These are phyloP conservation scores for Sycophila texana DNA, from an alignment of 2,888 invertebrate species.

Conservation along the genomic window DNA sequence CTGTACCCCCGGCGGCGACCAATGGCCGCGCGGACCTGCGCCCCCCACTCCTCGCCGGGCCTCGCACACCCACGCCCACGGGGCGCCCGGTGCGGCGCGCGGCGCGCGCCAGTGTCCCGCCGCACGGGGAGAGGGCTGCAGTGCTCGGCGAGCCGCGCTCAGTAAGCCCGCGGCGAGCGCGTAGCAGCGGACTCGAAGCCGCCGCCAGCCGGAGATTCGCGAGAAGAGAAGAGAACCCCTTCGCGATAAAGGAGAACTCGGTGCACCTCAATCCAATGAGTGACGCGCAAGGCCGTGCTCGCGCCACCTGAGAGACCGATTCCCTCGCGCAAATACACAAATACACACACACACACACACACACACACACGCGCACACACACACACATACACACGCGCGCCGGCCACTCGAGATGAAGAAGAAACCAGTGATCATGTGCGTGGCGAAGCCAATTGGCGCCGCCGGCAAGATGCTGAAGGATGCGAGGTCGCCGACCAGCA, in stretches of 20 bases:
- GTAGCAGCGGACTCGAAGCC: not conserved
- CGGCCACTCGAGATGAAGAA: conserved; percentile 13
- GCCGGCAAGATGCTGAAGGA: conserved; percentile 70
- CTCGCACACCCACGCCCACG: conserved; percentile 40
- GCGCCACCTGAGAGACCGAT: not conserved
- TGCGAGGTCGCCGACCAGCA: conserved; percentile 56
- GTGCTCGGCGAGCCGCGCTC: not conserved
- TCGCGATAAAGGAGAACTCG: no score
- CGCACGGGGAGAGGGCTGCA: not conserved
- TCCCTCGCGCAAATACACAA: not conserved
- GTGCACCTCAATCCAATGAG: not conserved
- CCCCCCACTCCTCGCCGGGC: conserved; percentile 55
- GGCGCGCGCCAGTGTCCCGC: conserved; percentile 9
- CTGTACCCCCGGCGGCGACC: conserved; percentile 59
- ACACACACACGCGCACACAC: not conserved
- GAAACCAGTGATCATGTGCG: conserved; percentile 67
- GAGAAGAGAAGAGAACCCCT: no score
- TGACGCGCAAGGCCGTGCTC: not conserved
- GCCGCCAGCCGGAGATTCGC: no score
- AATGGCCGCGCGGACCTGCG: conserved; percentile 59
- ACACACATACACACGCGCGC: not conserved
- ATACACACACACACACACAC: not conserved
- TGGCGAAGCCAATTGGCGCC: conserved; percentile 71
- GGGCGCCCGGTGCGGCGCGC: conserved; percentile 49
- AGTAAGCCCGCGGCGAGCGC: not conserved